Evolutionary conservation across 2,888 invertebrate species (phyloP).

Genomic region (Limenitis arthemis): DNA sequence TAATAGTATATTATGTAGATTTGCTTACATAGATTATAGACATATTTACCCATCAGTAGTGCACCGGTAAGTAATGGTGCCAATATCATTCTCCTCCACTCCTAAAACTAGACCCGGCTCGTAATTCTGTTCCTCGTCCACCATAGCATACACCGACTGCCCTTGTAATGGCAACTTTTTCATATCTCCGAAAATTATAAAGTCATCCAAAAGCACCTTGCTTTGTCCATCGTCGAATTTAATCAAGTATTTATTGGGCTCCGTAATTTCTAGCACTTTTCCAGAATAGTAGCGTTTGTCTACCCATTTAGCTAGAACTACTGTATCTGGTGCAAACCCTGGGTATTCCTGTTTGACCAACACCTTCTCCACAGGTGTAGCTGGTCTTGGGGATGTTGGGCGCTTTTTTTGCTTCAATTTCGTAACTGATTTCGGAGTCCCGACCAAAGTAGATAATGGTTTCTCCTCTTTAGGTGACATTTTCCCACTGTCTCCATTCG

Average conservation of each 20-base stretch:
- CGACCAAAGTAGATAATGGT: constrained; percentile 42
- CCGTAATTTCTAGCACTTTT: constrained; percentile 68
- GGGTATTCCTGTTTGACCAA: constrained; percentile 49
- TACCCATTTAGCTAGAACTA: constrained; percentile 77
- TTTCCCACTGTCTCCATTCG: constrained; percentile 48
- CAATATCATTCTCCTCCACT: constrained; percentile 56
- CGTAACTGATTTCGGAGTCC: constrained; percentile 58
- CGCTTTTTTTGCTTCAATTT: constrained; percentile 58
- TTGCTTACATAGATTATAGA: background rate
- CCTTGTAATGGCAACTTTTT: constrained; percentile 66
- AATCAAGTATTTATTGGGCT: constrained; percentile 73
- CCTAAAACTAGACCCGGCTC: constrained; percentile 67
- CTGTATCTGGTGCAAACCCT: constrained; percentile 54
- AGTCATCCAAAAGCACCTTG: constrained; percentile 72
- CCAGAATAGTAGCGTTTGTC: constrained; percentile 79
- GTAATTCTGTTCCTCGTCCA: constrained; percentile 67
- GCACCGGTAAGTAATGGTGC: constrained; percentile 60
- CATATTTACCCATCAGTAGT: constrained; percentile 61
- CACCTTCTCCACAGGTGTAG: constrained; percentile 56
- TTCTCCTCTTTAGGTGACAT: constrained; percentile 57
- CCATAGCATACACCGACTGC: constrained; percentile 69
- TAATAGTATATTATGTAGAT: background rate
- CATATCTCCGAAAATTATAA: constrained; percentile 71
- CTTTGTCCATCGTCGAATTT: constrained; percentile 75
- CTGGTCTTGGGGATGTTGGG: constrained; percentile 57